phyloP scores from a whole-genome alignment of 2,113 vertebrate species.

The Piliocolobus tephrosceles region DNA sequence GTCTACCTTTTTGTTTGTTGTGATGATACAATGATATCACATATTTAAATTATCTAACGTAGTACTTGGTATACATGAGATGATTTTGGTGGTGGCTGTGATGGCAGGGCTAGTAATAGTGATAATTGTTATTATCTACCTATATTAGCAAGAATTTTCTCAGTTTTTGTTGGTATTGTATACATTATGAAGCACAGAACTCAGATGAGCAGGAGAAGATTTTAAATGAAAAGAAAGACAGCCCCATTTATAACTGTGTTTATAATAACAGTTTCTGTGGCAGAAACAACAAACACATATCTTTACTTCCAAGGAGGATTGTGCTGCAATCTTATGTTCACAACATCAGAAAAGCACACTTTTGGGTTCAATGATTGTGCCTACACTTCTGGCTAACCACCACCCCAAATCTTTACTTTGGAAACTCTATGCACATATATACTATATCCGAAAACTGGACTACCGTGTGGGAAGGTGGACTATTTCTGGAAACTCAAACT shows the following conservation, averaged over 20 bases:
- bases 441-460: background rate
- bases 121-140: background rate
- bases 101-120: background rate
- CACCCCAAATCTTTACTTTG: background rate
- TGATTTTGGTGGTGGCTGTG: background rate
- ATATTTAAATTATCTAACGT: background rate
- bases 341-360: background rate
- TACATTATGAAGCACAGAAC: background rate
- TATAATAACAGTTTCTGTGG: background rate
- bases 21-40: background rate
- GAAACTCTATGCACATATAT: background rate
- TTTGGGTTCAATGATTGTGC: background rate
- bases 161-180: background rate
- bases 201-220: background rate
- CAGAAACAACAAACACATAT: background rate
- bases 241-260: background rate
- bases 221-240: background rate
- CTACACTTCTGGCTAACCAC: background rate
- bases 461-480: background rate
- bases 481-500: background rate
- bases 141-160: background rate
- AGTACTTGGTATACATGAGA: background rate
- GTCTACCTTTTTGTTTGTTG: background rate
- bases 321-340: fast-evolving
- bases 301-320: background rate